Percentiles rank a stretch among this genome's conserved stretches.
phyloP scores from a whole-genome alignment of 2,113 vertebrate genomes.

The Chaetorhynchus papuensis region DNA sequence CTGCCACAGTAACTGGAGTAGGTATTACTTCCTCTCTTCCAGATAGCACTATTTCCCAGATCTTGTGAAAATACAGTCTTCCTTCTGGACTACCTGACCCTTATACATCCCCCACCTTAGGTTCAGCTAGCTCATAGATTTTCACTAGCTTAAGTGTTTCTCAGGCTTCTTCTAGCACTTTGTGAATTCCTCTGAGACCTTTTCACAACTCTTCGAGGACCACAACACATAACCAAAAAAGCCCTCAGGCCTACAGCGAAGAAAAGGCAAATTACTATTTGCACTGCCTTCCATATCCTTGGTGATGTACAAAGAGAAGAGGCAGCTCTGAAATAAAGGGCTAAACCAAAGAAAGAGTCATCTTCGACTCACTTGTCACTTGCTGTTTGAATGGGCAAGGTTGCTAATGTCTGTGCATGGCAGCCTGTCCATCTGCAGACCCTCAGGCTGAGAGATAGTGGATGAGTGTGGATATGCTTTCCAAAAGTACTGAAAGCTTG shows the following conservation, averaged over 20 bases:
- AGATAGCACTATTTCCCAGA: not conserved
- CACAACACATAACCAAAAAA: not conserved
- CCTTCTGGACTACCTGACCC: not conserved
- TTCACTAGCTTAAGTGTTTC: not conserved
- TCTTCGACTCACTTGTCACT: not conserved
- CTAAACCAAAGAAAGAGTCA: not conserved
- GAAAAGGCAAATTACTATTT: not conserved
- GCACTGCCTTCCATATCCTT: not conserved
- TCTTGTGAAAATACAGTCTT: not conserved
- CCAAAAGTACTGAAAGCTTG: not conserved
- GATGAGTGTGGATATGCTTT: accelerated
- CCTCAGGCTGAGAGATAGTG: not conserved
- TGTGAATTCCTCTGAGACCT: not conserved
- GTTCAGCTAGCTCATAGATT: not conserved
- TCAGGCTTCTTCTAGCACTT: not conserved
- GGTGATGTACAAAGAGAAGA: not conserved
- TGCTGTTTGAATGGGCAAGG: not conserved
- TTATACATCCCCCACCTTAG: not conserved
- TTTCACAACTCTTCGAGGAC: not conserved
- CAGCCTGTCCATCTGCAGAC: not conserved
- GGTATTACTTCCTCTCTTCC: not conserved
- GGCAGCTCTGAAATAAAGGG: not conserved
- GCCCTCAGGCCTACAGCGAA: not conserved
- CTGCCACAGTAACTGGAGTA: not conserved
- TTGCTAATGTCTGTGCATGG: not conserved